phyloP scores from a whole-genome alignment of 2,888 invertebrate genomes.

The Dinocampus coccinellae region DNA sequence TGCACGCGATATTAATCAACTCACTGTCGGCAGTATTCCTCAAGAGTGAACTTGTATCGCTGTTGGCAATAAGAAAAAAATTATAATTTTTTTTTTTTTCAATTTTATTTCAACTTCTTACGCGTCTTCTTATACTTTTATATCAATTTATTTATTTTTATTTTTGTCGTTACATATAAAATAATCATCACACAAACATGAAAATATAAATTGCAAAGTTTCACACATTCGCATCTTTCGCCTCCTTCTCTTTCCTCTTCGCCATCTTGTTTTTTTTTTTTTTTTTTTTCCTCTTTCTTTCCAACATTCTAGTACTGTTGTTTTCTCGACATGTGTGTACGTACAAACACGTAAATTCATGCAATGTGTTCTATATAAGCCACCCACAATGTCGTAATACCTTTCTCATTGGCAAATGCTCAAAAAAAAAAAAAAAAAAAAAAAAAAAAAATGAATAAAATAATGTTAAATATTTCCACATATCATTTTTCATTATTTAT shows the following conservation, averaged over 20 bases:
- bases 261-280: too few species aligned
- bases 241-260: too few species aligned
- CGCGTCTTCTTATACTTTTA: neutral
- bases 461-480: too few species aligned
- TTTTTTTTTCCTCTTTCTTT: too few species aligned
- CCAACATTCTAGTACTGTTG: too few species aligned
- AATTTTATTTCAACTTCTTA: neutral
- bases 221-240: neutral
- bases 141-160: neutral
- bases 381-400: neutral
- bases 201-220: neutral
- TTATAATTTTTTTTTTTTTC: neutral
- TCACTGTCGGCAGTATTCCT: conserved; percentile 39
- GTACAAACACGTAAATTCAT: too few species aligned
- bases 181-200: neutral
- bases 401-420: neutral
- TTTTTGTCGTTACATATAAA: too few species aligned
- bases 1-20: conserved; percentile 57
- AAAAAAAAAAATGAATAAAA: too few species aligned
- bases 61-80: conserved; percentile 31
- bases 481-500: neutral
- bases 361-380: too few species aligned
- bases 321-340: too few species aligned
- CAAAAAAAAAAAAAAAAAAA: too few species aligned
- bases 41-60: conserved; percentile 45